Evolutionary conservation across 2,888 invertebrate genomes (phyloP), one percentile per base, ranked within the genome.

Genomic region (Caenorhabditis virilis): DNA sequence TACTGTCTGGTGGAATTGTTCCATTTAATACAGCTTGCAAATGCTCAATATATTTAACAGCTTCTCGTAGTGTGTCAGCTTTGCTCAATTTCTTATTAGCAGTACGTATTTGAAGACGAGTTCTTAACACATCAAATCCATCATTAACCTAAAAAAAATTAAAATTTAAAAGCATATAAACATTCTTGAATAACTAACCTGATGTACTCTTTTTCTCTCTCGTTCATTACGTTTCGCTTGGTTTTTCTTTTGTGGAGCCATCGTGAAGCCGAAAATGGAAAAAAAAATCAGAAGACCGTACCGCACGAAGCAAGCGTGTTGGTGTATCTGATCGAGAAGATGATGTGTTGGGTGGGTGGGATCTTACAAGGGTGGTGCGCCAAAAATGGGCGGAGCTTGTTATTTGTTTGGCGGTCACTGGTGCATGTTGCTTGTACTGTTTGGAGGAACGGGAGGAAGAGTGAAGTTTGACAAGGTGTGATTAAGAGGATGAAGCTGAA

Each of bases 41-140:
- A 13, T 72, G 53, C 27, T 53, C 42, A 35, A 74, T 74, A 42
- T 72, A 72, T 38, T 58, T 60, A 43, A 66, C 66, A 4, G 74
- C 74, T 25, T 72, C 61, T 9, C 74, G 51, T 13, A 74, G 56
- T 18, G 74, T 74, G 26, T 72, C 74, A 0, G 74, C 74, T 52
- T 74, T 74, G 57, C 69, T 69, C 62, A 67, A 45, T 47, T 74
- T 74, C 60, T 74, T 72, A 16, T 67, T 69, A 18, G 54, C 39
- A 18, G 41, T 46, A n/a, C 56, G 51, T 20, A 54, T 50, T 11
- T 56, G 48, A 18, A 74, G 60, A 38, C 56, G 56, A 15, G 46
- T 49, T 18, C 74, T 65, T 13, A 74, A 58, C 15, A 51, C 38
- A 26, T 74, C 69, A 45, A 74, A 74, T 11, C 71, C 71, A 25